Evolutionary conservation across 2,888 invertebrate genomes (phyloP), one percentile per base, ranked within the genome.

Genomic region (Stramonita haemastoma): DNA sequence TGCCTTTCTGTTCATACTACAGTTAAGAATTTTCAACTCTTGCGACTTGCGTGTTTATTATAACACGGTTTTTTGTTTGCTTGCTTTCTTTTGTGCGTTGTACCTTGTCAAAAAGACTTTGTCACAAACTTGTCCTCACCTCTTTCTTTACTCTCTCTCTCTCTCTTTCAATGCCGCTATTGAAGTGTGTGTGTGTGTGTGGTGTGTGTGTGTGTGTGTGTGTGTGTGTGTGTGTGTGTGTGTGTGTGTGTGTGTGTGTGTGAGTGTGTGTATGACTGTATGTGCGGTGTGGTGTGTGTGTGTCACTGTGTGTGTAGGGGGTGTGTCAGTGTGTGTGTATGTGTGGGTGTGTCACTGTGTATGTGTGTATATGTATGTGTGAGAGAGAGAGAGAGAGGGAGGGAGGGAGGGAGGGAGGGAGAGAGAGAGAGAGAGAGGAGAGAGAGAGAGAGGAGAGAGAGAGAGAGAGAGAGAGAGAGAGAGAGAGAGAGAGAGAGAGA

Each of bases 331-430:
- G 29, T 32, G 29, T 13, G 77, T 77, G 29, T 32, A 11, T 77
- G 29, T 77, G 32, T 77, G 29, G n/a, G 29, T 77, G 29, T 77
- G 77, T 77, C 5, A 29, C 29, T 77, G 77, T 77, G 77, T 77
- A 32, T 77, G 77, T 77, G 77, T 77, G 77, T 77, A 32, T 29
- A 17, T 77, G 77, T 77, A 32, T 77, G 77, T 77, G 77, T 77
- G 77, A 29, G 77, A 26, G 73, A 26, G 73, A 26, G 73, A 26
- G 73, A 26, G 73, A 26, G 73, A 26, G 60, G 11, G 60, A 19
- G 60, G 11, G 60, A n/a, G 60, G n/a, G 22, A 73, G 73, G n/a
- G 73, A 26, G n/a, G n/a, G 22, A 73, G 73, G n/a, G 22, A 73
- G 73, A 26, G 22, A 26, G n/a, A 26, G 73, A 73, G 73, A 26